Evolutionary conservation across 2,797 vertebrate genomes (phyloP), one percentile per base, ranked within the genome.

Genomic region (Coendou prehensilis): DNA sequence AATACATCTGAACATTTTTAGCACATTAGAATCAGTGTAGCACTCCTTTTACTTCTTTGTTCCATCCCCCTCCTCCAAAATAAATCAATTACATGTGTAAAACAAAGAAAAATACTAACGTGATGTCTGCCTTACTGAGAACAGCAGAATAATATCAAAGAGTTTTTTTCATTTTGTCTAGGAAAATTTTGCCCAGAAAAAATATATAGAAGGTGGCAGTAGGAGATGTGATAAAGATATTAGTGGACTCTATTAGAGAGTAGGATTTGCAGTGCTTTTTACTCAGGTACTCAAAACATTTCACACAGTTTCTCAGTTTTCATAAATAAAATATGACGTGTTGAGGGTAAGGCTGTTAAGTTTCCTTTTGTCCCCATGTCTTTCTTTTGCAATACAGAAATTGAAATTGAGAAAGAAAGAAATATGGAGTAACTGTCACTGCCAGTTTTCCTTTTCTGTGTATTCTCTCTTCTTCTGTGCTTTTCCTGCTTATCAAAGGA

Each of bases 1-100:
- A 67, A 88, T 33, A 85, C 26, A 69, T 89, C 64, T 76, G 52
- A 93, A 76, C 26, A 23, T 67, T 81, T 85, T 76, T 94, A 89
- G 37, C 80, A 84, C 80, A 76, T 59, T 67, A 52, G 33, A 95
- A 71, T 18, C 11, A 10, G 1, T 14, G 7, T 54, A 52, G 57
- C 4, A 63, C 11, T 71, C 22, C 20, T 23, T 89, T 69, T 69
- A 41, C n/a, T 90, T 79, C 61, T 87, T 95, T 76, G 45, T 84
- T 37, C 45, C 37, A 13, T 80, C n/a, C 26, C 4, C 89, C 47
- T 28, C 28, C 22, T 86, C 47, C 45, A 80, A n/a, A 71, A 56
- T 79, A 47, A 61, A 78, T 41, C 47, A 75, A 75, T 47, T 45
- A 37, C 52, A 17, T 28, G 20, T 59, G 15, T 75, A 61, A 86